Evolutionary conservation across 2,113 vertebrate species (phyloP).

Genomic region (Thalassoma bifasciatum): DNA sequence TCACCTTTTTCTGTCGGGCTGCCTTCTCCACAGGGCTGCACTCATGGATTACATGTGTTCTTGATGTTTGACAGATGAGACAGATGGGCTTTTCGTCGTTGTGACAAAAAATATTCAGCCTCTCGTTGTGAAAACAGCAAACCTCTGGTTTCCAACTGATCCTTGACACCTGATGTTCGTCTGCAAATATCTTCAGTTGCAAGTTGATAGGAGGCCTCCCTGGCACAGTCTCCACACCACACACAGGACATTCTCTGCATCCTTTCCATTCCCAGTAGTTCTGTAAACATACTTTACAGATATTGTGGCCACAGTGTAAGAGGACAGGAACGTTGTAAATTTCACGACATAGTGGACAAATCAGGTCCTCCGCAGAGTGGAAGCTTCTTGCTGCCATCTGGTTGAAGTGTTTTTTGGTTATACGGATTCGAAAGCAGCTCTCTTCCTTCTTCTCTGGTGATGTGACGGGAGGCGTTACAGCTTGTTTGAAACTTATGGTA

Average conservation of each 20-base stretch:
- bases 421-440: background rate
- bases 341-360: constrained; percentile 70
- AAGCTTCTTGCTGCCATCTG: constrained; percentile 25
- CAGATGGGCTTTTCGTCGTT: constrained; percentile 74
- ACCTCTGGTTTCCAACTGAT: background rate
- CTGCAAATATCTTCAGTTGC: constrained; percentile 67
- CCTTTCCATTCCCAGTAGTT: constrained; percentile 73
- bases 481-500: background rate
- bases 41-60: constrained; percentile 70
- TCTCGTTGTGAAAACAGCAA: constrained; percentile 69
- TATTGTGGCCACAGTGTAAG: constrained; percentile 72
- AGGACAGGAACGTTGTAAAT: constrained; percentile 58
- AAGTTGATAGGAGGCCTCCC: constrained; percentile 76
- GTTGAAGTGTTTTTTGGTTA: background rate
- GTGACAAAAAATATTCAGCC: constrained; percentile 72
- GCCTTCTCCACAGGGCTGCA: constrained; percentile 70
- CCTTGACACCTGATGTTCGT: constrained; percentile 42
- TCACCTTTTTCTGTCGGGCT: constrained; percentile 71
- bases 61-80: constrained; percentile 66
- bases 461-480: background rate
- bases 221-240: constrained; percentile 29
- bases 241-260: constrained; percentile 72
- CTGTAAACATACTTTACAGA: constrained; percentile 70
- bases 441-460: constrained; percentile 13
- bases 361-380: constrained; percentile 45